Evolutionary conservation across 2,888 invertebrate genomes (phyloP), one percentile per base, ranked within the genome.

Genomic region (Agriopis leucophaearia): DNA sequence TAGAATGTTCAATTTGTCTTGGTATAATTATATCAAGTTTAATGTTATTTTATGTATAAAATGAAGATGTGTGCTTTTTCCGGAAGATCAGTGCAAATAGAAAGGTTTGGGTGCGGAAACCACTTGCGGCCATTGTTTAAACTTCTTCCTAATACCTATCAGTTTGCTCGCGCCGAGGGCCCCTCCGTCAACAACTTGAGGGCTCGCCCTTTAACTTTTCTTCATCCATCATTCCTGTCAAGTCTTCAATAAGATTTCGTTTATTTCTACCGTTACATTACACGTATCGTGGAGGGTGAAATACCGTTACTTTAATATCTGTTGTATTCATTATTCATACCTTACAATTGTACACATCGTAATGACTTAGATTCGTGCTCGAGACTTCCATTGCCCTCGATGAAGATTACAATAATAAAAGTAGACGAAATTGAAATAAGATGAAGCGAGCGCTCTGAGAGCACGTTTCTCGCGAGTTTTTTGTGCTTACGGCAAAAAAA

Each of bases 381-480:
- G 47, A 70, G 60, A 70, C 62, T 54, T 51, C 65, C 52, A 74
- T 69, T 71, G 68, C 70, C 69, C 66, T 76, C 69, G 72, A 71
- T 75, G 73, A 73, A 77, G 54, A 74, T 72, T 61, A 73, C 73
- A 77, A 72, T 75, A 78, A 80, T 72, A 72, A 71, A 69, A 67
- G 66, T 52, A 58, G 62, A 61, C 62, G 57, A 67, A 74, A 72
- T 74, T 73, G 72, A 76, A 80, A 76, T 75, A 70, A 70, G 66
- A 70, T 69, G 64, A 71, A 77, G 6, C 18, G 74, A 75, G 74
- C 76, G 68, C 72, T 72, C 76, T 75, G 77, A 76, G 75, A 78
- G 81, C 81, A 78, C 78, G 76, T 78, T 72, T 74, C 75, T 74
- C 79, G 78, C 74, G 70, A 75, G 64, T 62, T 72, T 75, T 77